Evolutionary conservation across 2,113 vertebrate species (phyloP).

Genomic region (Morone saxatilis): DNA sequence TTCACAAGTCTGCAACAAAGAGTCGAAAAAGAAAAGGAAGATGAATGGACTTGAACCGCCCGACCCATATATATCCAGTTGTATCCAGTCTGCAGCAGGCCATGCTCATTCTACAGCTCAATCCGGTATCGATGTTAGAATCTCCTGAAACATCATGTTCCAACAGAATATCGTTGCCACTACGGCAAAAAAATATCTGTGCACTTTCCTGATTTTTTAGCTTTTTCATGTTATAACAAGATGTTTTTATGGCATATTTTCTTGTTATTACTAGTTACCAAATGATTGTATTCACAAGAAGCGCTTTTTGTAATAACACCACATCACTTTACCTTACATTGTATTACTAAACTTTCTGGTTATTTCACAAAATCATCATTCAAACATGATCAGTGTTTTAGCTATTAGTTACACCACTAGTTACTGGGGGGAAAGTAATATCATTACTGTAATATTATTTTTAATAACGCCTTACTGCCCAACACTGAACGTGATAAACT

Average conservation of each 20-base stretch:
- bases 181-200: not conserved
- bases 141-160: not conserved
- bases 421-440: too few relatives aligned
- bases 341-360: too few relatives aligned
- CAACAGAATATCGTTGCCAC: not conserved
- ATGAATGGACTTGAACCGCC: not conserved
- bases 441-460: too few relatives aligned
- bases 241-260: not conserved
- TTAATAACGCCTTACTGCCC: too few relatives aligned
- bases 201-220: not conserved
- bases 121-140: slow-evolving; percentile 20
- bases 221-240: not conserved
- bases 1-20: slow-evolving; percentile 1
- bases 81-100: not conserved
- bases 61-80: not conserved
- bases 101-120: not conserved
- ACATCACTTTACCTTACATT: not conserved
- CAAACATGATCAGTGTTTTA: not conserved
- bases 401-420: too few relatives aligned
- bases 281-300: not conserved
- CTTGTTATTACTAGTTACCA: not conserved
- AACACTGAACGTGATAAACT: not conserved
- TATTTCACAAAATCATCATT: not conserved
- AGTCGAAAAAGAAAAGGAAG: not conserved
- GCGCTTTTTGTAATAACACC: not conserved